These are phyloP conservation scores for Tigriopus californicus DNA, from an alignment of 2,888 invertebrate species.

Conservation along the genomic window DNA sequence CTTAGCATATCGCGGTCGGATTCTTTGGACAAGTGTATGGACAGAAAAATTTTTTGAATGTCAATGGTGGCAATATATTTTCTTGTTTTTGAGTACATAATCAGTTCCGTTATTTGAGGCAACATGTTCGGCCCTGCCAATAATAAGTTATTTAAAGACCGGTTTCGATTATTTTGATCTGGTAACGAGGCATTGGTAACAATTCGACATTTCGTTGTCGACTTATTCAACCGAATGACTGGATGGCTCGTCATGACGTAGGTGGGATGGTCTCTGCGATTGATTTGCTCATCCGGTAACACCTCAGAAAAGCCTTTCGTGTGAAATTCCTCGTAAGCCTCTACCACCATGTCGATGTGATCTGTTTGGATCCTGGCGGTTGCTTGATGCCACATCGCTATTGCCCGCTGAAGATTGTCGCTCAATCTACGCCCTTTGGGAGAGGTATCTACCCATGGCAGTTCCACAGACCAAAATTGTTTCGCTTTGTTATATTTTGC, in stretches of 20 bases:
- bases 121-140: neutral
- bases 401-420: neutral
- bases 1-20: neutral
- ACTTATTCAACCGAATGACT: neutral
- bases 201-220: neutral
- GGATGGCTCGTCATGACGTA: neutral
- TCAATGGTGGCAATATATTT: neutral
- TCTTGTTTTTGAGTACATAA: neutral
- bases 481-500: neutral
- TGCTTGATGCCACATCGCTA: neutral
- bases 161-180: neutral
- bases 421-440: neutral
- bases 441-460: neutral
- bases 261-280: neutral
- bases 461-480: neutral
- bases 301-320: neutral
- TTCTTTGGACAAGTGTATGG: neutral
- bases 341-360: neutral
- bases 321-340: neutral
- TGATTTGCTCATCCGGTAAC: neutral
- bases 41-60: neutral
- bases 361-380: neutral
- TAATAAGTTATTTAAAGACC: neutral
- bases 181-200: neutral
- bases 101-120: slow-evolving; percentile 1